Conservation (phyloP, 2,888 invertebrate genomes). For the Allacma fusca region DNA sequence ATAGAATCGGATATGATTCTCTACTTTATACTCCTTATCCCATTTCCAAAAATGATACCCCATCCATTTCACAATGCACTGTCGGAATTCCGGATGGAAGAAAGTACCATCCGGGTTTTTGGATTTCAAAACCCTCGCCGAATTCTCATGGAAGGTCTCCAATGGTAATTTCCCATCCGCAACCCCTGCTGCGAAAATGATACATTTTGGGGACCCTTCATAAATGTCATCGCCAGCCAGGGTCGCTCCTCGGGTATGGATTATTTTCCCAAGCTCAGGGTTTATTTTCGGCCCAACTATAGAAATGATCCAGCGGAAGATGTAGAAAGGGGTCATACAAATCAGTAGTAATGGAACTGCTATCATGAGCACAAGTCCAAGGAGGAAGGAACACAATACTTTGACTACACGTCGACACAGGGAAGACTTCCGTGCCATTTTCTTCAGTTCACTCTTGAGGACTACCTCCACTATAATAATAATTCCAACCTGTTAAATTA, state of each 20-base stretch:
- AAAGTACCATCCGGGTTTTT: constrained; percentile 47
- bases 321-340: constrained; percentile 34
- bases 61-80: constrained; percentile 56
- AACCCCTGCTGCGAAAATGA: constrained; percentile 37
- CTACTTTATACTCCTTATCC: constrained; percentile 50
- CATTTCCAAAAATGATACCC: constrained; percentile 60
- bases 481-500: too few species aligned
- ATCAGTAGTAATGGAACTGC: constrained; percentile 28
- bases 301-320: constrained; percentile 48
- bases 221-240: constrained; percentile 55
- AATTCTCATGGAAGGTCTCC: constrained; percentile 19
- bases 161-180: constrained; percentile 35
- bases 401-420: constrained; percentile 20
- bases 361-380: constrained; percentile 32
- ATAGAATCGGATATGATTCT: constrained; percentile 52
- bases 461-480: too few species aligned
- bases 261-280: constrained; percentile 53
- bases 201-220: constrained; percentile 37
- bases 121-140: constrained; percentile 39
- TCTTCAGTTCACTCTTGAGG: too few species aligned
- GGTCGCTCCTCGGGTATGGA: constrained; percentile 53
- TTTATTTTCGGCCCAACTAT: constrained; percentile 42
- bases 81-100: constrained; percentile 49
- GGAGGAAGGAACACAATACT: not conserved
- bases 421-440: too few species aligned